phyloP scores from a whole-genome alignment of 2,888 invertebrate species.

The Pseudococcus viburni region DNA sequence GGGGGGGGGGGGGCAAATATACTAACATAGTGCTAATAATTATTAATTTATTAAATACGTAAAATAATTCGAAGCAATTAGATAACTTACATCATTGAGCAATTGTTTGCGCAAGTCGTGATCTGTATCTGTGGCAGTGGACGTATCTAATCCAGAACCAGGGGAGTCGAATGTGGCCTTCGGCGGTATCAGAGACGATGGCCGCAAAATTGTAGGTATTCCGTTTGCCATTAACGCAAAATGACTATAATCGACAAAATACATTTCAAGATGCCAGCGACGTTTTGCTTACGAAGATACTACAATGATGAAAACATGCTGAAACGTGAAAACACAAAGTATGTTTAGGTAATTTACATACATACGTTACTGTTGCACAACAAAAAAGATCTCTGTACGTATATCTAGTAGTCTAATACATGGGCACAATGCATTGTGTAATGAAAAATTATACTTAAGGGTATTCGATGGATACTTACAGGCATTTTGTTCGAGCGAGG shows the following conservation, averaged over 20 bases:
- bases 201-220: slow-evolving; percentile 48
- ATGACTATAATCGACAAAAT: slow-evolving; percentile 50
- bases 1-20: too few relatives aligned
- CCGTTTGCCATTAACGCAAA: slow-evolving; percentile 61
- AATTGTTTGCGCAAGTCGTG: slow-evolving; percentile 83
- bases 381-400: neutral
- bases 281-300: neutral
- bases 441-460: neutral
- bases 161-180: slow-evolving; percentile 67
- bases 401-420: neutral
- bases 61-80: neutral
- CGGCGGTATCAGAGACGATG: slow-evolving; percentile 65
- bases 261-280: slow-evolving; percentile 52
- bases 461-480: neutral
- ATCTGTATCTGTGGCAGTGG: slow-evolving; percentile 78
- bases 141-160: slow-evolving; percentile 67
- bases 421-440: neutral
- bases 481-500: neutral
- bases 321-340: neutral
- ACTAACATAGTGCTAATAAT: too few relatives aligned
- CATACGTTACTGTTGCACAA: neutral
- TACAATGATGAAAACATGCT: neutral
- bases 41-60: too few relatives aligned
- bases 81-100: slow-evolving; percentile 83
- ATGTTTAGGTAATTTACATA: neutral